Conservation (phyloP, 2,888 invertebrate genomes). For the Drosophila yooni region DNA sequence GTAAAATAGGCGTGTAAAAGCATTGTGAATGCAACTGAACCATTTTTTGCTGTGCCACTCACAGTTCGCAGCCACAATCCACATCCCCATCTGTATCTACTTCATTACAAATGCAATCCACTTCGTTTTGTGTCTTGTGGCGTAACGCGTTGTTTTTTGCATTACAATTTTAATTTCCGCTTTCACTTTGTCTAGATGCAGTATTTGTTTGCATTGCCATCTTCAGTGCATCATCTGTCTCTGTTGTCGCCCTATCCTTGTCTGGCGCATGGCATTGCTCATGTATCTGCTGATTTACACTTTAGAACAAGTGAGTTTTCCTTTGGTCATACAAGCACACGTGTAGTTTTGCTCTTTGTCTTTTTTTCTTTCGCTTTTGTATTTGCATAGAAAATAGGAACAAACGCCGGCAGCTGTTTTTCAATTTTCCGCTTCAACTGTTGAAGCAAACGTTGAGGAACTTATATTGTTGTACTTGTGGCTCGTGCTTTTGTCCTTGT, state of each 20-base stretch:
- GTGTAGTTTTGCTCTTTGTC: slow-evolving; percentile 29
- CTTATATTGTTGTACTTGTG: slow-evolving; percentile 20
- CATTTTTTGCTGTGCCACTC: slow-evolving; percentile 35
- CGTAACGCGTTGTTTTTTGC: slow-evolving; percentile 58
- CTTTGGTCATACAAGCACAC: slow-evolving; percentile 45
- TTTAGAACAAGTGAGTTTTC: slow-evolving; percentile 41
- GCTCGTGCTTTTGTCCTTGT: slow-evolving; percentile 15
- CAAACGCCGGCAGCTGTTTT: slow-evolving; percentile 72
- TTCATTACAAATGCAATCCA: slow-evolving; percentile 70
- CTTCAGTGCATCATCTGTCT: slow-evolving; percentile 14
- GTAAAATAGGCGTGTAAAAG: slow-evolving; percentile 43
- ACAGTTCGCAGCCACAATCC: slow-evolving; percentile 19
- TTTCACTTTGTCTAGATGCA: slow-evolving; percentile 78
- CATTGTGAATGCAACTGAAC: slow-evolving; percentile 49
- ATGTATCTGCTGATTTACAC: slow-evolving; percentile 73
- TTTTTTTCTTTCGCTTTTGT: slow-evolving; percentile 3
- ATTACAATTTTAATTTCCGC: slow-evolving; percentile 81
- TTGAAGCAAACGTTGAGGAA: slow-evolving; percentile 57
- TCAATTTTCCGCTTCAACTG: slow-evolving; percentile 80
- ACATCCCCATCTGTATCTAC: slow-evolving; percentile 35
- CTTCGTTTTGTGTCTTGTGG: slow-evolving; percentile 46
- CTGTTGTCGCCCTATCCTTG: neutral
- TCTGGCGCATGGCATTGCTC: slow-evolving; percentile 11
- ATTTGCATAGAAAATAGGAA: slow-evolving; percentile 33
- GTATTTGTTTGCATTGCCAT: slow-evolving; percentile 49